Base-by-base conservation (phyloP, 2,797 vertebrate species). In the Ispidina picta region DNA sequence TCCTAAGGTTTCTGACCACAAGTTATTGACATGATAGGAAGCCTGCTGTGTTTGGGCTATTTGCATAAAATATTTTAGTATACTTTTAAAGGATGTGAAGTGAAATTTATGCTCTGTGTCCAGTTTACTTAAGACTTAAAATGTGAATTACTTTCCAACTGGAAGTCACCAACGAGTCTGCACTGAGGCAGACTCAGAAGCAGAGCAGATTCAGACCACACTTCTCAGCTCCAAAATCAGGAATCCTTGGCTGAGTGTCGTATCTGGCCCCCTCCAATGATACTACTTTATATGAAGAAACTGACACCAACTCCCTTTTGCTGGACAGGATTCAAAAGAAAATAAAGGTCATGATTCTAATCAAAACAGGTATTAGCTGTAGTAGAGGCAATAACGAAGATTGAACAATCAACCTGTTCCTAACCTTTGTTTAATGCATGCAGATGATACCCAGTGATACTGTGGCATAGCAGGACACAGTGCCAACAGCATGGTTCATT, bases 191-290 rank as follows among this genome's bases (percentile, higher is more conserved):
- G 37, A 37, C 13, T 37, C 37, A 37, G 37, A 94, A 93, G 94
- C 49, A 95, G 33, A 96, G 88, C 49, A 71, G 92, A 90, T 83
- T 90, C 75, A 75, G 83, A 87, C 68, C 83, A 85, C 63, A 13
- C 56, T 91, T 39, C 14, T 39, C 37, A 39, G 37, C 37, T 39
- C 37, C 37, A 39, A 39, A 39, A 39, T 39, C 16, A 52, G 48
- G 17, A 78, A 70, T 55, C 35, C 33, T 13, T 52, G 52, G 17
- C 12, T 39, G 48, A 74, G 28, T 2, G 1, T 37, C 43, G 74
- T 41, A 43, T 12, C 8, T 28, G 37, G 44, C n/a, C 35, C 16
- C 44, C 48, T n/a, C n/a, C 55, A 55, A 18, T 14, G 69, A 79
- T 4, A 15, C 8, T 22, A 52, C 3, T 35, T 88, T 37, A 74